Percentiles rank a stretch among this genome's conserved stretches.
Conservation (phyloP, 2,113 vertebrate genomes). For the Lamprotornis superbus region DNA sequence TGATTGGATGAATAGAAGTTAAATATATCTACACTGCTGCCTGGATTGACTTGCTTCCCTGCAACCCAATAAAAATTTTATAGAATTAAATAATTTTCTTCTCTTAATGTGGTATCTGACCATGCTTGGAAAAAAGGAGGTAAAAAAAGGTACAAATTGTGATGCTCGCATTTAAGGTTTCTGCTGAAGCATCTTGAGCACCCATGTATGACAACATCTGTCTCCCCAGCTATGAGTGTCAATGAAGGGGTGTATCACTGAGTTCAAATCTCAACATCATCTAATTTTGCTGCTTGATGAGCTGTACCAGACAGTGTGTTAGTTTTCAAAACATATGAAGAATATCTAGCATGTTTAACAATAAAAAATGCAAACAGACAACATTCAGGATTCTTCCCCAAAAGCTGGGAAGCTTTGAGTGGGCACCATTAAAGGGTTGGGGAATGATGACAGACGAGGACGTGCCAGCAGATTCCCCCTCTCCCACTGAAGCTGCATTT, state of each 20-base stretch:
- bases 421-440: not conserved
- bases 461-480: not conserved
- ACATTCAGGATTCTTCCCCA: not conserved
- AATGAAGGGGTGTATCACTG: not conserved
- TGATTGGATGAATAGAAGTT: not conserved
- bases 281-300: not conserved
- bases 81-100: not conserved
- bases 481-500: not conserved
- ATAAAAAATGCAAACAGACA: not conserved
- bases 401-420: not conserved
- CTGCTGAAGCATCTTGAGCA: not conserved
- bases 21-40: not conserved
- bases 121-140: not conserved
- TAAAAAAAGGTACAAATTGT: not conserved
- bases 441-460: not conserved
- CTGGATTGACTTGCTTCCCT: not conserved
- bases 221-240: not conserved
- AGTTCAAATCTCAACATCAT: not conserved
- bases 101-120: not conserved
- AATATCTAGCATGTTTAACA: not conserved
- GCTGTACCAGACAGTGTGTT: not conserved
- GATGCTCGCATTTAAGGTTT: not conserved
- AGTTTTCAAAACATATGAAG: not conserved
- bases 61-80: not conserved
- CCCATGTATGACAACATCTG: rapidly evolving